A percentile compares a stretch with the other conserved stretches of the same genome.
phyloP scores from a whole-genome alignment of 1,140 invertebrate species.

The Thrips palmi region DNA sequence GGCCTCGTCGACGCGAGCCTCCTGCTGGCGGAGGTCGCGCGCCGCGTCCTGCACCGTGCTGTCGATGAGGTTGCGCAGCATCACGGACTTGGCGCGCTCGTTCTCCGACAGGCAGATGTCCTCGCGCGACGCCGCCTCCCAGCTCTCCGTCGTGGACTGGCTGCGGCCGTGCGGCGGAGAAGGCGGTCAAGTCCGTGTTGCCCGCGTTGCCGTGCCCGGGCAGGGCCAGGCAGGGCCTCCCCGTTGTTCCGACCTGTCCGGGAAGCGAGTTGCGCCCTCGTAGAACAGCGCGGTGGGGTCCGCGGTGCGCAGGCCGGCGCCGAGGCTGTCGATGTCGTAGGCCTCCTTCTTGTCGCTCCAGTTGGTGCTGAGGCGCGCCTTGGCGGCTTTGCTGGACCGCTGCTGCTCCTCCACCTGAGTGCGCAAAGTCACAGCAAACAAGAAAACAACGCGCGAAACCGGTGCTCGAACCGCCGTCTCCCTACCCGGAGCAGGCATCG shows the following conservation, averaged over 20 bases:
- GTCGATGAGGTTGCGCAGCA: background rate
- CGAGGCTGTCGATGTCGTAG: slow-evolving; percentile 50
- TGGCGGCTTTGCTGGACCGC: slow-evolving; percentile 51
- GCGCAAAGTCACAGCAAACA: too few relatives aligned
- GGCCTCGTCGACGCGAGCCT: slow-evolving; percentile 46
- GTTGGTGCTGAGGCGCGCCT: slow-evolving; percentile 62
- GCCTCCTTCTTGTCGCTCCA: slow-evolving; percentile 78
- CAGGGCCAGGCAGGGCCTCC: too few relatives aligned
- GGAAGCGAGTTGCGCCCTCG: slow-evolving; percentile 46
- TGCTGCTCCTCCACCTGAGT: slow-evolving; percentile 57
- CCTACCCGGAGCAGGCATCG: slow-evolving; percentile 34
- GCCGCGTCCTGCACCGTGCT: background rate
- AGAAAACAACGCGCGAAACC: too few relatives aligned
- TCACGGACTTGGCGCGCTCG: background rate
- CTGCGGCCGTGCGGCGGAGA: slow-evolving; percentile 18
- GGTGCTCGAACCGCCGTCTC: too few relatives aligned
- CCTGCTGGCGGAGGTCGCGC: slow-evolving; percentile 47
- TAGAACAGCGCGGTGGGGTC: slow-evolving; percentile 44
- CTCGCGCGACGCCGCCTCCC: slow-evolving; percentile 25
- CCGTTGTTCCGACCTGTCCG: slow-evolving; percentile 30
- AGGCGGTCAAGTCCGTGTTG: too few relatives aligned
- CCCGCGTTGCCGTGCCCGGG: too few relatives aligned
- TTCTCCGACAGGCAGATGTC: background rate
- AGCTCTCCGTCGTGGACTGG: slow-evolving; percentile 46
- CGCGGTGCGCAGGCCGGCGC: slow-evolving; percentile 38